A percentile compares a stretch with the other conserved stretches of the same genome.
Conservation (phyloP, 2,797 vertebrate genomes). For the Leucoraja ocellata region DNA sequence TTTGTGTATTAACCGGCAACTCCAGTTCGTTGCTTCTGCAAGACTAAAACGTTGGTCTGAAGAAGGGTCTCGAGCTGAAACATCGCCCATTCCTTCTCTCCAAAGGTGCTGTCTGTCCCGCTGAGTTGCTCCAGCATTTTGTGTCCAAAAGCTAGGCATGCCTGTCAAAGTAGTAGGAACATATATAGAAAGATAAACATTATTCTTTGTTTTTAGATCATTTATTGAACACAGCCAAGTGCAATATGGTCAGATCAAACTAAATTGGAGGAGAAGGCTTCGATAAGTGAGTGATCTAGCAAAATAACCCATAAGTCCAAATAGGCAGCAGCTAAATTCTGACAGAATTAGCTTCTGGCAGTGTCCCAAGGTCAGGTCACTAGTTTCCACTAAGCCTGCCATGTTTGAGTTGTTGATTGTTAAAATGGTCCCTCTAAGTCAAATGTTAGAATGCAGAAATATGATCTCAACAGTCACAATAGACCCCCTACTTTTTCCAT, state of each 20-base stretch:
- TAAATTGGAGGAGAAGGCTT: background rate
- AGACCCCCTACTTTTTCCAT: background rate
- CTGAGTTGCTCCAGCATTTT: no score
- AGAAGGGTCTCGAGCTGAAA: no score
- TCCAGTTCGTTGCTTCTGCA: no score
- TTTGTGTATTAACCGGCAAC: no score
- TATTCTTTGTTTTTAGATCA: background rate
- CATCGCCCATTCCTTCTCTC: no score
- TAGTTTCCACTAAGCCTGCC: conserved; percentile 35
- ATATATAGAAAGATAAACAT: background rate
- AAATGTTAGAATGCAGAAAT: background rate
- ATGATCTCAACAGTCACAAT: conserved; percentile 15
- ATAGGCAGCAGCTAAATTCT: conserved; percentile 10
- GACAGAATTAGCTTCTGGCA: conserved; percentile 34
- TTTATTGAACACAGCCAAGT: background rate
- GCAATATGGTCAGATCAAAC: background rate
- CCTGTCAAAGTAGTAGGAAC: background rate
- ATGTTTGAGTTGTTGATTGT: conserved; percentile 19
- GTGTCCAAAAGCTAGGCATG: background rate
- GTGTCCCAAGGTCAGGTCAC: conserved; percentile 17
- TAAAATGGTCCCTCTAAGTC: conserved; percentile 15
- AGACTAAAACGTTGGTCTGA: no score
- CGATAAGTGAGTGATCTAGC: background rate
- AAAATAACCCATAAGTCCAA: background rate
- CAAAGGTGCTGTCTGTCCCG: no score